Evolutionary conservation across 1,140 invertebrate species (phyloP).

Genomic region (Heliconius hewitsoni): DNA sequence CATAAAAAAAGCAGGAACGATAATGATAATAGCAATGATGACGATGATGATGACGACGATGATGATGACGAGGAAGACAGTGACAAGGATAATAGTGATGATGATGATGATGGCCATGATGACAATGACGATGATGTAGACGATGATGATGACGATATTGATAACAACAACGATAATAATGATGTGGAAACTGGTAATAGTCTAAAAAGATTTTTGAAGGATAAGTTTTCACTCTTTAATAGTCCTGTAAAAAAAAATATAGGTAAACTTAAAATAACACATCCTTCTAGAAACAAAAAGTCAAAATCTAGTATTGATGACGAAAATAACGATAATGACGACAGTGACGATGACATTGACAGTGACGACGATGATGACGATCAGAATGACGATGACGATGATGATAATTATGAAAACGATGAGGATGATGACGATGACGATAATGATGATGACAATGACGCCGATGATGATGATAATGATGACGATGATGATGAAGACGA

Average conservation of each 20-base stretch:
- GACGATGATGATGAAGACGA: constrained; percentile 72
- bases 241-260: constrained; percentile 3
- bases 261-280: background rate
- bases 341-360: constrained; percentile 77
- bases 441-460: constrained; percentile 75
- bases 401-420: constrained; percentile 81
- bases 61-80: constrained; percentile 64
- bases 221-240: constrained; percentile 22
- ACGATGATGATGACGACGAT: constrained; percentile 79
- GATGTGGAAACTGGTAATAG: constrained; percentile 68
- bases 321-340: constrained; percentile 77
- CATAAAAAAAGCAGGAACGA: constrained; percentile 54
- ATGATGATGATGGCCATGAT: constrained; percentile 54
- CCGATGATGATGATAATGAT: constrained; percentile 72
- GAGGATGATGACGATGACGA: constrained; percentile 81
- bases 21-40: constrained; percentile 75
- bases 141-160: constrained; percentile 31
- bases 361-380: constrained; percentile 71
- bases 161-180: constrained; percentile 55
- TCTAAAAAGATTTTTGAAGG: constrained; percentile 29
- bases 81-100: constrained; percentile 78
- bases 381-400: constrained; percentile 76
- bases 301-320: constrained; percentile 10
- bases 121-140: constrained; percentile 61
- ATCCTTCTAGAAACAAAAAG: background rate